Conservation (phyloP, 2,797 vertebrate genomes). For the Centroberyx gerrardi region DNA sequence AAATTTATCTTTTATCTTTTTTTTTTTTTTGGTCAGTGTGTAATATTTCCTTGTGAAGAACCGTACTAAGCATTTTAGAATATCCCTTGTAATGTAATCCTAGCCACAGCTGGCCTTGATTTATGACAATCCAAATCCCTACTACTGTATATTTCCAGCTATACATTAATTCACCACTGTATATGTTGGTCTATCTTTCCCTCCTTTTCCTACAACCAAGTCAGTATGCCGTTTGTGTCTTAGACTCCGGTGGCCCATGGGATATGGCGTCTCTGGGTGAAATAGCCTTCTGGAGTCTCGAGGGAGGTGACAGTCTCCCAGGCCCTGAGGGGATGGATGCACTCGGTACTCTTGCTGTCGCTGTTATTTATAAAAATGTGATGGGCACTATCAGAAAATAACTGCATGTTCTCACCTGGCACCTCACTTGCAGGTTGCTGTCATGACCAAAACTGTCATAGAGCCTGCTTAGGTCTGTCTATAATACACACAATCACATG, state of each 20-base stretch:
- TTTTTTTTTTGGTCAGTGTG: not conserved
- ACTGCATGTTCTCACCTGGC: constrained; percentile 69
- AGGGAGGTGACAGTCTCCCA: constrained; percentile 85
- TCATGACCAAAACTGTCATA: constrained; percentile 21
- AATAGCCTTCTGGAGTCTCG: constrained; percentile 89
- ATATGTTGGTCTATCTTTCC: constrained; percentile 18
- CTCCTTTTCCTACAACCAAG: constrained; percentile 46
- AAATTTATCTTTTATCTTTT: not conserved
- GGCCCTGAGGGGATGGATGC: constrained; percentile 78
- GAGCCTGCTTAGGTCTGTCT: constrained; percentile 29
- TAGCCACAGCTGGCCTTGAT: not conserved
- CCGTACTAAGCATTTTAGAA: not conserved
- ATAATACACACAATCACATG: constrained; percentile 43
- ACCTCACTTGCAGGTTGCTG: constrained; percentile 46
- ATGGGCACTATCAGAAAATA: constrained; percentile 62
- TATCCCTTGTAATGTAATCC: constrained; percentile 4
- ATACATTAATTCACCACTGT: not conserved
- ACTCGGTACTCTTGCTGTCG: constrained; percentile 54
- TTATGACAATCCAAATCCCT: constrained; percentile 20
- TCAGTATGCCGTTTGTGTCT: constrained; percentile 68
- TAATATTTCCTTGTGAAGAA: not conserved
- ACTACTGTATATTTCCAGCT: constrained; percentile 12
- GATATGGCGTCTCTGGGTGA: constrained; percentile 86
- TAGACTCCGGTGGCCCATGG: constrained; percentile 85
- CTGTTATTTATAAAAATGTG: constrained; percentile 55